These are phyloP conservation scores for Pseudorhombus dupliciocellatus DNA, from an alignment of 2,113 vertebrate species.

Conservation along the genomic window DNA sequence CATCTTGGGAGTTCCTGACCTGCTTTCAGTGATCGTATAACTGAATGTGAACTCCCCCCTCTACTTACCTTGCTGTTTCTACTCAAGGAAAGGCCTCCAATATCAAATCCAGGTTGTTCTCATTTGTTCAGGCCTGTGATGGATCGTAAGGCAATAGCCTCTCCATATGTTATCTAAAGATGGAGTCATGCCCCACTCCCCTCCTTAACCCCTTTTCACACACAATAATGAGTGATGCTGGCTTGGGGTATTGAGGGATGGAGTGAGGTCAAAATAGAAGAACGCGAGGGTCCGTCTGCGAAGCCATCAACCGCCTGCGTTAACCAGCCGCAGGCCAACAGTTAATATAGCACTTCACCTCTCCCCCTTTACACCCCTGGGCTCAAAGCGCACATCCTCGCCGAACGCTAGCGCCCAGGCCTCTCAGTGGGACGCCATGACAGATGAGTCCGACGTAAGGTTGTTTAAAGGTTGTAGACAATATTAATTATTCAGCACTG, in stretches of 20 bases:
- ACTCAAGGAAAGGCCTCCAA: constrained; percentile 54
- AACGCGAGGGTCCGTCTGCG: constrained; percentile 47
- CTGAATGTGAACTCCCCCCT: constrained; percentile 23
- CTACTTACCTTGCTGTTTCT: constrained; percentile 52
- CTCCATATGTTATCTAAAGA: constrained; percentile 76
- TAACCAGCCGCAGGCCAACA: constrained; percentile 70
- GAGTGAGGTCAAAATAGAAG: constrained; percentile 60
- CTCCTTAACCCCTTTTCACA: constrained; percentile 57
- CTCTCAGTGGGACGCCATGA: constrained; percentile 69
- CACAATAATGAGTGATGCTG: constrained; percentile 70
- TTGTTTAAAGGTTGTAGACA: constrained; percentile 82
- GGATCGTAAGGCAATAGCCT: constrained; percentile 67
- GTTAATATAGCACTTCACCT: constrained; percentile 78
- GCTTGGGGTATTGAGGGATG: constrained; percentile 53
- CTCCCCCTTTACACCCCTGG: constrained; percentile 57
- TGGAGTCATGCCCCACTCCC: constrained; percentile 58
- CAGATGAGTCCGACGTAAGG: constrained; percentile 77
- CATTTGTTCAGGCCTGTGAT: constrained; percentile 73
- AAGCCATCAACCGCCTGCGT: constrained; percentile 42
- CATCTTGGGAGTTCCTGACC: constrained; percentile 11
- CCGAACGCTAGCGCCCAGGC: constrained; percentile 46
- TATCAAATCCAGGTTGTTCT: constrained; percentile 73
- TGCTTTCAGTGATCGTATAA: constrained; percentile 14
- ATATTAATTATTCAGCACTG: constrained; percentile 78
- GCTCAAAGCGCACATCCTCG: constrained; percentile 56